phyloP scores from a whole-genome alignment of 2,888 invertebrate species.

The Oscheius onirici region DNA sequence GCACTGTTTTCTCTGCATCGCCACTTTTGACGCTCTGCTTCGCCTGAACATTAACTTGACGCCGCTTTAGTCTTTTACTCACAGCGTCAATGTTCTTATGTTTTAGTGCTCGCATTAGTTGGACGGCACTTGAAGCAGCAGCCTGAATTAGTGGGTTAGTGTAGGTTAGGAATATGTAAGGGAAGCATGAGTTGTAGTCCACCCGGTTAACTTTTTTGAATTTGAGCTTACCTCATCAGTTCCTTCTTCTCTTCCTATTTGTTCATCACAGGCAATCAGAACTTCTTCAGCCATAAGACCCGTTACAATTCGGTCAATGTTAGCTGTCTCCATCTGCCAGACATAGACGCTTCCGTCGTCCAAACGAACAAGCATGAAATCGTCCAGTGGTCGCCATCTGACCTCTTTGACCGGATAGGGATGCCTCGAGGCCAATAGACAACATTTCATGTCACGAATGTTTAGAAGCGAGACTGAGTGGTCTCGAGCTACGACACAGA shows the following conservation, averaged over 20 bases:
- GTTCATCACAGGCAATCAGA: slow-evolving; percentile 90
- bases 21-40: slow-evolving; percentile 16
- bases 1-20: not conserved
- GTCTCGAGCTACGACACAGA: slow-evolving; percentile 90
- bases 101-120: slow-evolving; percentile 90
- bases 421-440: slow-evolving; percentile 91
- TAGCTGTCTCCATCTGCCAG: slow-evolving; percentile 99
- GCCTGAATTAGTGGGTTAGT: slow-evolving; percentile 74
- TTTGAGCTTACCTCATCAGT: slow-evolving; percentile 78
- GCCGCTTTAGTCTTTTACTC: slow-evolving; percentile 34
- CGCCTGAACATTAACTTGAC: slow-evolving; percentile 14
- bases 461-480: slow-evolving; percentile 95
- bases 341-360: slow-evolving; percentile 97
- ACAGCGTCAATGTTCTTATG: slow-evolving; percentile 94
- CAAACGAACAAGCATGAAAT: slow-evolving; percentile 96
- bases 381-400: slow-evolving; percentile 82
- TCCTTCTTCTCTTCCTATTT: slow-evolving; percentile 77
- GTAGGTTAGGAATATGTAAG: not conserved
- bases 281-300: slow-evolving; percentile 90
- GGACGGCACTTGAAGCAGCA: slow-evolving; percentile 91
- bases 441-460: slow-evolving; percentile 89
- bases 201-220: no score
- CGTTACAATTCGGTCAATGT: slow-evolving; percentile 92
- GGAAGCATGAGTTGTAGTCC: not conserved
- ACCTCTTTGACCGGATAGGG: slow-evolving; percentile 89